These are phyloP conservation scores for Tineola bisselliella DNA, from an alignment of 2,888 invertebrate species.

Conservation along the genomic window DNA sequence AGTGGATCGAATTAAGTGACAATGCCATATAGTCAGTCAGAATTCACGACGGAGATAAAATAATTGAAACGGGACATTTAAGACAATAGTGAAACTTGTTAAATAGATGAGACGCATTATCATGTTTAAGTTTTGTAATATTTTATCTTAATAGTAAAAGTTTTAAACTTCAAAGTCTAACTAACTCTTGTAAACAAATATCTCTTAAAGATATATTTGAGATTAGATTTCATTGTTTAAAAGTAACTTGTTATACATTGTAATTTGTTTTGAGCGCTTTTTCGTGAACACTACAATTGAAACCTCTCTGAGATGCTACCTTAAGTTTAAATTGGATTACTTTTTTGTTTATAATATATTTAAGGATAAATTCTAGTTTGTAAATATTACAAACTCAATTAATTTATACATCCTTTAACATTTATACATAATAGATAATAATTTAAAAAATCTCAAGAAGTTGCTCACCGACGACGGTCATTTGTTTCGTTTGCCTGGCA, in stretches of 20 bases:
- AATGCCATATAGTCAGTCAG: neutral
- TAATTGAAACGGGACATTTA: neutral
- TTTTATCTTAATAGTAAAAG: conserved; percentile 7
- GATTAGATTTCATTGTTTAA: neutral
- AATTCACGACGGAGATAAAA: neutral
- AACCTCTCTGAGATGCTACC: too few species aligned
- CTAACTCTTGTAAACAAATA: neutral
- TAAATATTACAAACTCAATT: too few species aligned
- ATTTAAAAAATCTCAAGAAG: neutral
- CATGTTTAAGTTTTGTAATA: neutral
- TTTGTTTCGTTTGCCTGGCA: conserved; percentile 52
- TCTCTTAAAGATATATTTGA: neutral
- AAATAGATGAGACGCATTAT: neutral
- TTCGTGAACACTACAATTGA: too few species aligned
- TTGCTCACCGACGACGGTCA: conserved; percentile 58
- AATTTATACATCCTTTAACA: too few species aligned
- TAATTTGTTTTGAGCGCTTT: neutral
- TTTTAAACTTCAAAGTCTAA: neutral
- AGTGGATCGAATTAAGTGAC: conserved; percentile 1
- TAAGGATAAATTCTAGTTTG: too few species aligned
- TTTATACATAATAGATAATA: too few species aligned
- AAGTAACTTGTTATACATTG: neutral
- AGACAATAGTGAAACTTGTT: conserved; percentile 4
- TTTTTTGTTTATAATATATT: too few species aligned
- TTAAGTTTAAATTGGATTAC: too few species aligned